Conservation (phyloP, 2,113 vertebrate species). For the Thinocorus orbignyianus region DNA sequence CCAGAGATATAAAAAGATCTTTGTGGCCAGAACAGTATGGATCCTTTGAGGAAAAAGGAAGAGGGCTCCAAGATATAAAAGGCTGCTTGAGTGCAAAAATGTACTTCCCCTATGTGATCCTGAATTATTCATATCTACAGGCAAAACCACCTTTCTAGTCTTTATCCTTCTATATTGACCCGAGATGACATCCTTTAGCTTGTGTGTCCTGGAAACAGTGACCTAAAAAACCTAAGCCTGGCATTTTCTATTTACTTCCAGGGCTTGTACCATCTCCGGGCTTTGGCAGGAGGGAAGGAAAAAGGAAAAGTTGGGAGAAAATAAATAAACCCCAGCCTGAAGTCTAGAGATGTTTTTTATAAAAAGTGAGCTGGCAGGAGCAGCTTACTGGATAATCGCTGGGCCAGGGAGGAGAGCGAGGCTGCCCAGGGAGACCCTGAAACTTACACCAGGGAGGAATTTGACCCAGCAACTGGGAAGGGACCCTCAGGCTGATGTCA, state of each 20-base stretch:
- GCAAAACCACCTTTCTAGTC: background rate
- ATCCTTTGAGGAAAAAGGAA: background rate
- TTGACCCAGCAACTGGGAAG: background rate
- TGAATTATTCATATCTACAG: background rate
- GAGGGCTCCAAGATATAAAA: background rate
- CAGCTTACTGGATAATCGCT: background rate
- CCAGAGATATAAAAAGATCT: background rate
- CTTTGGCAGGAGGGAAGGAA: background rate
- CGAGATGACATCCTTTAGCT: background rate
- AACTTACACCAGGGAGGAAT: background rate
- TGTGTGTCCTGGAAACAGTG: constrained; percentile 9
- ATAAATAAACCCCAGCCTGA: background rate
- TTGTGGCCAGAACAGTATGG: background rate
- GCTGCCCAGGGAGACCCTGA: background rate
- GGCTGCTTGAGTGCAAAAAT: background rate
- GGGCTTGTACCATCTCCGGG: background rate
- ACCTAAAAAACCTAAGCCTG: constrained; percentile 21
- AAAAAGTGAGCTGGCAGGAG: background rate
- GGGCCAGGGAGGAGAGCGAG: background rate
- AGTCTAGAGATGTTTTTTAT: background rate
- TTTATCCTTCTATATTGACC: constrained; percentile 25
- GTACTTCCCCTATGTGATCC: accelerated
- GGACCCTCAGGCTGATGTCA: background rate
- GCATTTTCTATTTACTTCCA: constrained; percentile 28
- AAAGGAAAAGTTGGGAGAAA: constrained; percentile 37